phyloP scores from a whole-genome alignment of 1,140 invertebrate species.

The Psix sp. region DNA sequence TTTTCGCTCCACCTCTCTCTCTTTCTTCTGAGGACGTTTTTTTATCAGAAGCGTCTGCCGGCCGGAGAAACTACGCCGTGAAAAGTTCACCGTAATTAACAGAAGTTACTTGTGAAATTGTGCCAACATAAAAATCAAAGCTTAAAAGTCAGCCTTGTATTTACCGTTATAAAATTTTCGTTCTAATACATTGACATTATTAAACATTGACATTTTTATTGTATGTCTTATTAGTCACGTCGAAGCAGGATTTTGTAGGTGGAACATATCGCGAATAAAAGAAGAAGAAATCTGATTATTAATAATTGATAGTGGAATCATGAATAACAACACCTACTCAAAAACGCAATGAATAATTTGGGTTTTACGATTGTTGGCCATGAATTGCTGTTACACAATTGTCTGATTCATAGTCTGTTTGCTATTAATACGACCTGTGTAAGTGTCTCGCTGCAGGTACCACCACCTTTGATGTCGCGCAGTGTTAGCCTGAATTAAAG shows the following conservation, averaged over 20 bases:
- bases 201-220: too few species aligned
- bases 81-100: too few species aligned
- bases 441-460: slow-evolving; percentile 13
- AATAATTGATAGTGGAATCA: background rate
- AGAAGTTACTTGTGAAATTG: too few species aligned
- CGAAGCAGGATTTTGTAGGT: too few species aligned
- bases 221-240: too few species aligned
- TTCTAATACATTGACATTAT: too few species aligned
- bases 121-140: too few species aligned
- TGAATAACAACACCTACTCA: slow-evolving; percentile 1
- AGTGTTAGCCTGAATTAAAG: slow-evolving; percentile 14
- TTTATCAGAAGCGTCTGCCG: too few species aligned
- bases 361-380: background rate
- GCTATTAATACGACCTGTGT: slow-evolving; percentile 28
- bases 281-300: background rate
- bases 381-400: slow-evolving; percentile 9
- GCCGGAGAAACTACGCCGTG: too few species aligned
- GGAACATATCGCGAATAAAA: background rate
- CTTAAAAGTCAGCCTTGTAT: too few species aligned
- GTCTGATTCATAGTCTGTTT: slow-evolving; percentile 15
- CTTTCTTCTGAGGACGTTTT: too few species aligned
- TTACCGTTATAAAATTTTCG: background rate
- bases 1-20: too few species aligned
- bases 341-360: background rate
- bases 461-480: slow-evolving; percentile 12